These are phyloP conservation scores for Colistium nudipinnis DNA, from an alignment of 2,113 vertebrate genomes.

Conservation along the genomic window DNA sequence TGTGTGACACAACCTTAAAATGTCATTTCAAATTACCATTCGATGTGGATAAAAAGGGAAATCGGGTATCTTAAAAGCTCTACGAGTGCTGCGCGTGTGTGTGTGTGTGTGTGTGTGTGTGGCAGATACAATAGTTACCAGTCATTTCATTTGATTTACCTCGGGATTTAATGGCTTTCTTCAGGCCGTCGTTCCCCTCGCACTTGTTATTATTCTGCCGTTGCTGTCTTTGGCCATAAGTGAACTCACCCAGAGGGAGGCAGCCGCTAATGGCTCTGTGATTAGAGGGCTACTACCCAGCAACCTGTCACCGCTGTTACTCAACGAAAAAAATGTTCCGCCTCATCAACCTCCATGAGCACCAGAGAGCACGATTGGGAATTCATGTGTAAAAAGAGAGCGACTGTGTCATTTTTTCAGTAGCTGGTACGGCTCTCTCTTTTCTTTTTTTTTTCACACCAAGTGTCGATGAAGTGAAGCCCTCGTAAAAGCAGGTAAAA, in stretches of 20 bases:
- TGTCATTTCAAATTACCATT: background rate
- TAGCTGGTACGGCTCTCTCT: background rate
- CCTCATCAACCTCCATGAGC: constrained; percentile 8
- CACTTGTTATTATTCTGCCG: constrained; percentile 59
- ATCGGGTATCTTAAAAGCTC: background rate
- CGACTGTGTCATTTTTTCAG: background rate
- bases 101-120: background rate
- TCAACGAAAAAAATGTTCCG: constrained; percentile 31
- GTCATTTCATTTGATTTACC: constrained; percentile 30
- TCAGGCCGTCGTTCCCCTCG: background rate
- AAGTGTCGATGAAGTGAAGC: background rate
- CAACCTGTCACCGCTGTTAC: constrained; percentile 41
- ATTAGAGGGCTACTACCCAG: constrained; percentile 47
- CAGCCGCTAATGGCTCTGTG: constrained; percentile 51
- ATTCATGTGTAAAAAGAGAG: constrained; percentile 13
- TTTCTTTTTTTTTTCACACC: background rate
- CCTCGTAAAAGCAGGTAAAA: background rate
- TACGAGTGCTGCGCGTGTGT: background rate
- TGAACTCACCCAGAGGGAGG: constrained; percentile 21
- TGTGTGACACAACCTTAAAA: background rate
- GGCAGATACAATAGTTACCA: background rate
- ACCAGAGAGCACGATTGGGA: background rate
- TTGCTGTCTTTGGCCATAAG: constrained; percentile 24
- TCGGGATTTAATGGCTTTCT: constrained; percentile 34
- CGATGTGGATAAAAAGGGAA: background rate